Evolutionary conservation across 2,113 vertebrate genomes (phyloP).

Genomic region (Acanthochromis polyacanthus): DNA sequence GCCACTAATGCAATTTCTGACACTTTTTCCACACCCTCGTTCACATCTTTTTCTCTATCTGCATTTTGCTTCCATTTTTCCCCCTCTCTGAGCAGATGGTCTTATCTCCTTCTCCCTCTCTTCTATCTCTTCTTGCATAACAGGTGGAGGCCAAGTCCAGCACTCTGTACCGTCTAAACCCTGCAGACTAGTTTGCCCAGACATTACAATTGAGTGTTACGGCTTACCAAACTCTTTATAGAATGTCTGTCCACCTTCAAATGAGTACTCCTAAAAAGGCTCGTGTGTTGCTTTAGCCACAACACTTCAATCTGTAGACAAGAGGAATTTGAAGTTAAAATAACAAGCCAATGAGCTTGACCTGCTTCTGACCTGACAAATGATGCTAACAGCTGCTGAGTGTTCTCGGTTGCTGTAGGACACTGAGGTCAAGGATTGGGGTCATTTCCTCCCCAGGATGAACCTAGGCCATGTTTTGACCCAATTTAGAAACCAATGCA

Average conservation of each 20-base stretch:
- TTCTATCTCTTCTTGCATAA: neutral
- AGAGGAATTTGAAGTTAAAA: slow-evolving; percentile 38
- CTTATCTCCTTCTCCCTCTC: neutral
- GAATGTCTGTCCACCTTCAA: neutral
- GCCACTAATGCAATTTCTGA: neutral
- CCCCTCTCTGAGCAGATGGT: neutral
- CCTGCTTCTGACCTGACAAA: slow-evolving; percentile 49
- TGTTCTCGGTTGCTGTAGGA: slow-evolving; percentile 42
- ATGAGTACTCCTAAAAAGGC: neutral
- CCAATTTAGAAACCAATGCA: slow-evolving; percentile 15
- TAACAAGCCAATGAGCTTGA: slow-evolving; percentile 56
- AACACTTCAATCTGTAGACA: slow-evolving; percentile 12
- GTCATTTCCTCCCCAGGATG: slow-evolving; percentile 37
- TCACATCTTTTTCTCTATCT: neutral
- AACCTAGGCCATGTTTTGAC: slow-evolving; percentile 35
- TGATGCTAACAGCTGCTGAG: slow-evolving; percentile 67
- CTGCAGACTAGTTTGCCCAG: neutral
- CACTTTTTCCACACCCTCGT: neutral
- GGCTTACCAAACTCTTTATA: no score
- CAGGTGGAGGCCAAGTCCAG: neutral
- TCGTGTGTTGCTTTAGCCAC: slow-evolving; percentile 7
- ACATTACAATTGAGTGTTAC: neutral
- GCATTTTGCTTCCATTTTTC: neutral
- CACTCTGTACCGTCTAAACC: slow-evolving; percentile 2
- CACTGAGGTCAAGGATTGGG: slow-evolving; percentile 43